A percentile compares a stretch with the other conserved stretches of the same genome.
These are phyloP conservation scores for Synanthedon formicaeformis DNA, from an alignment of 2,888 invertebrate genomes.

Conservation along the genomic window DNA sequence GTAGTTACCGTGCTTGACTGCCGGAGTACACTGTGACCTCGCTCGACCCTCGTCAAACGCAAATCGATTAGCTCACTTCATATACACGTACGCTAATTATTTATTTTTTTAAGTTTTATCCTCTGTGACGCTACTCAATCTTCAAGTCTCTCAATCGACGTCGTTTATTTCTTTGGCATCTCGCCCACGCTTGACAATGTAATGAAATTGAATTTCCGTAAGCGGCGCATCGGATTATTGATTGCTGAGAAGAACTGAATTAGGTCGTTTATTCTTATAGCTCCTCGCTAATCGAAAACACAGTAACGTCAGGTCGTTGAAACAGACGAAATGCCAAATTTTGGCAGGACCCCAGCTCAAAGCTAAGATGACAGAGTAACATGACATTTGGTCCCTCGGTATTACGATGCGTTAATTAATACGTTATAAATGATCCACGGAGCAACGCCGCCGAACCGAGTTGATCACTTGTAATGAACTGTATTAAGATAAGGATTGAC, in stretches of 20 bases:
- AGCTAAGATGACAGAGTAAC: slow-evolving; percentile 2
- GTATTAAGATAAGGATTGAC: slow-evolving; percentile 30
- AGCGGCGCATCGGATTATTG: slow-evolving; percentile 33
- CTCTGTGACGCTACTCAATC: slow-evolving; percentile 21
- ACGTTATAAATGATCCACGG: slow-evolving; percentile 21
- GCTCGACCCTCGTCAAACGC: slow-evolving; percentile 60
- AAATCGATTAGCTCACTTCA: slow-evolving; percentile 58
- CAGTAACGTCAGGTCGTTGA: slow-evolving; percentile 5
- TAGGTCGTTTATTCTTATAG: slow-evolving; percentile 29
- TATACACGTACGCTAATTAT: slow-evolving; percentile 44
- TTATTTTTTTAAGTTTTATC: slow-evolving; percentile 45
- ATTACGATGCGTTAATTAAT: slow-evolving; percentile 31
- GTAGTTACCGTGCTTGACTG: slow-evolving; percentile 17
- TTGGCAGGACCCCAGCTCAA: slow-evolving; percentile 18
- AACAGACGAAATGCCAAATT: slow-evolving; percentile 15
- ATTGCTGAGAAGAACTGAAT: slow-evolving; percentile 26
- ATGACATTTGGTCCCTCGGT: slow-evolving; percentile 23
- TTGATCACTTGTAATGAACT: slow-evolving; percentile 22
- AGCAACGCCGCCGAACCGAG: slow-evolving; percentile 17
- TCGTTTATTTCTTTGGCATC: slow-evolving; percentile 36
- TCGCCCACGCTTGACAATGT: slow-evolving; percentile 24
- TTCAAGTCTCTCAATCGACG: slow-evolving; percentile 25
- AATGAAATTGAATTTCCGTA: slow-evolving; percentile 41
- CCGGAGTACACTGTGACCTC: slow-evolving; percentile 38
- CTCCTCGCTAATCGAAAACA: slow-evolving; percentile 13